phyloP scores from a whole-genome alignment of 2,888 invertebrate genomes.

The Oxycera nigricornis region DNA sequence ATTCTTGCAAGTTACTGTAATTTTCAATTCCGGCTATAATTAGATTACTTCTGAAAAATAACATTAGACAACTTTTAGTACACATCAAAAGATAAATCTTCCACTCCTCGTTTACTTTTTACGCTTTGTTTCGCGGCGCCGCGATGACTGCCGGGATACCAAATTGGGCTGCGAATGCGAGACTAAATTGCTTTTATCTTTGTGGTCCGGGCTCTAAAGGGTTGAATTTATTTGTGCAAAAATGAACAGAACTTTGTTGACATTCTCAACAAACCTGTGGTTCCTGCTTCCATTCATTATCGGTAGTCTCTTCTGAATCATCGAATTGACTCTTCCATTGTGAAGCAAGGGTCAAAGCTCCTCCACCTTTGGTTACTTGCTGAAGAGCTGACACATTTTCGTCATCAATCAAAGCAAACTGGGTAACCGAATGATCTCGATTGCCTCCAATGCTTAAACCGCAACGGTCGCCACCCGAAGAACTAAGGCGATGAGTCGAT shows the following conservation, averaged over 20 bases:
- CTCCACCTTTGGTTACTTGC: slow-evolving; percentile 88
- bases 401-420: slow-evolving; percentile 92
- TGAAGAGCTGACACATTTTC: slow-evolving; percentile 89
- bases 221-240: too few relatives aligned
- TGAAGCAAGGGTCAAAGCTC: slow-evolving; percentile 88
- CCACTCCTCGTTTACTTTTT: slow-evolving; percentile 47
- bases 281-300: slow-evolving; percentile 93
- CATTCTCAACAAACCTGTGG: slow-evolving; percentile 61
- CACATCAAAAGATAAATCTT: neutral
- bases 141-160: slow-evolving; percentile 50
- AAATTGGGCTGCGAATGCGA: slow-evolving; percentile 59
- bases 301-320: slow-evolving; percentile 92
- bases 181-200: slow-evolving; percentile 55
- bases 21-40: slow-evolving; percentile 83
- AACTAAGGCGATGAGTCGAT: slow-evolving; percentile 51
- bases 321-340: slow-evolving; percentile 97
- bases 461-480: slow-evolving; percentile 53
- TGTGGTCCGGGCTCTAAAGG: slow-evolving; percentile 62
- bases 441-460: slow-evolving; percentile 58
- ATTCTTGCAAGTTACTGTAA: slow-evolving; percentile 72
- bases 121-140: slow-evolving; percentile 49
- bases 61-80: neutral
- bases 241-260: slow-evolving; percentile 1
- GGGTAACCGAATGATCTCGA: slow-evolving; percentile 84
- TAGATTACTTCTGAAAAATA: slow-evolving; percentile 65